Evolutionary conservation across 1,140 invertebrate genomes (phyloP).

Genomic region (Chironomus tepperi): DNA sequence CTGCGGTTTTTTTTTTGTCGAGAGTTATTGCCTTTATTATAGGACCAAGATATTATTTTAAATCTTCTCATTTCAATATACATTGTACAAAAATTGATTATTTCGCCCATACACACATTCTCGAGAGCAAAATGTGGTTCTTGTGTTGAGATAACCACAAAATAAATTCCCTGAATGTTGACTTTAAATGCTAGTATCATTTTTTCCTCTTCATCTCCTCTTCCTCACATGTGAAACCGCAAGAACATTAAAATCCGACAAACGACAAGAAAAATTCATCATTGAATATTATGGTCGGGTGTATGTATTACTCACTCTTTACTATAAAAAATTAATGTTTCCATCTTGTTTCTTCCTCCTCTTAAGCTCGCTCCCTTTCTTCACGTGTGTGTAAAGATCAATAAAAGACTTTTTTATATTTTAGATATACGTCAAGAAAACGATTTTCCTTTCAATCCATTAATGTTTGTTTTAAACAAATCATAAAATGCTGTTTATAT

Average conservation of each 20-base stretch:
- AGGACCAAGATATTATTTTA: too few relatives aligned
- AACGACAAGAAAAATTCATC: background rate
- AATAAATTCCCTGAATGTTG: too few relatives aligned
- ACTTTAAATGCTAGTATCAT: too few relatives aligned
- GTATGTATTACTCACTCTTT: background rate
- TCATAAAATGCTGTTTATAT: constrained; percentile 16
- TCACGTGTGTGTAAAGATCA: background rate
- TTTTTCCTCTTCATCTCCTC: too few relatives aligned
- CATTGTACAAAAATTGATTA: too few relatives aligned
- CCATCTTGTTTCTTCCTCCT: background rate
- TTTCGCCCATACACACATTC: too few relatives aligned
- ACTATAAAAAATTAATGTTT: background rate
- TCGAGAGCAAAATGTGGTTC: too few relatives aligned
- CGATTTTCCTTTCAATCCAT: constrained; percentile 16
- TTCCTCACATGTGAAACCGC: too few relatives aligned
- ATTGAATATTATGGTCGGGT: background rate
- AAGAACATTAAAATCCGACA: background rate
- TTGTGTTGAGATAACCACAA: too few relatives aligned
- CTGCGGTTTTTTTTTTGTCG: background rate
- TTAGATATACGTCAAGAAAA: background rate
- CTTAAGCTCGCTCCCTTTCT: background rate
- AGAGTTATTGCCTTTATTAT: too few relatives aligned
- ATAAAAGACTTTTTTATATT: background rate
- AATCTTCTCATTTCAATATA: too few relatives aligned
- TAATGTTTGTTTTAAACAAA: constrained; percentile 24